Evolutionary conservation across 2,113 vertebrate genomes (phyloP).

Genomic region (Vulpes vulpes): DNA sequence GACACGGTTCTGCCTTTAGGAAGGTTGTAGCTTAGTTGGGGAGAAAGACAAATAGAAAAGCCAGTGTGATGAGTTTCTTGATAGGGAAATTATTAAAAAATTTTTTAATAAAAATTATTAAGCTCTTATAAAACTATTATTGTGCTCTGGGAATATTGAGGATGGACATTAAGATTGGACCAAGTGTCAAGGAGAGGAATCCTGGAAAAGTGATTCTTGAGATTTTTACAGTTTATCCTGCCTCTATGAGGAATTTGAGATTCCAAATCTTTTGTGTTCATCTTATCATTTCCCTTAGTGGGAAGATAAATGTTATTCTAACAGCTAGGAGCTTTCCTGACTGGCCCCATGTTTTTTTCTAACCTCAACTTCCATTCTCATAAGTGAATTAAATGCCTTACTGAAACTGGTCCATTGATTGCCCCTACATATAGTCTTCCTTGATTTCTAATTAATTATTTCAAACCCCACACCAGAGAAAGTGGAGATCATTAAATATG

Average conservation of each 20-base stretch:
- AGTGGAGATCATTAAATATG: background rate
- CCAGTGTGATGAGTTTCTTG: background rate
- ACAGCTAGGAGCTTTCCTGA: background rate
- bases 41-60: background rate
- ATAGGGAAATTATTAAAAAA: too few species aligned
- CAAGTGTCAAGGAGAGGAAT: background rate
- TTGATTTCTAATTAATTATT: background rate
- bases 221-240: background rate
- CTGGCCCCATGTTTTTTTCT: rapidly evolving
- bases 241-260: rapidly evolving
- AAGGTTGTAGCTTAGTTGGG: background rate
- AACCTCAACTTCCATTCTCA: background rate
- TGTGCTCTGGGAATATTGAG: background rate
- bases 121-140: too few species aligned
- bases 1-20: background rate
- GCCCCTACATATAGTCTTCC: background rate
- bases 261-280: background rate
- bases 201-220: background rate
- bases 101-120: too few species aligned
- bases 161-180: background rate
- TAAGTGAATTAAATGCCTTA: rapidly evolving
- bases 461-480: background rate
- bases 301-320: background rate
- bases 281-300: background rate
- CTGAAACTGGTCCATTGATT: rapidly evolving